Evolutionary conservation across 1,140 invertebrate genomes (phyloP), one percentile per base, ranked within the genome.

Genomic region (Druon quercuslanigerum): DNA sequence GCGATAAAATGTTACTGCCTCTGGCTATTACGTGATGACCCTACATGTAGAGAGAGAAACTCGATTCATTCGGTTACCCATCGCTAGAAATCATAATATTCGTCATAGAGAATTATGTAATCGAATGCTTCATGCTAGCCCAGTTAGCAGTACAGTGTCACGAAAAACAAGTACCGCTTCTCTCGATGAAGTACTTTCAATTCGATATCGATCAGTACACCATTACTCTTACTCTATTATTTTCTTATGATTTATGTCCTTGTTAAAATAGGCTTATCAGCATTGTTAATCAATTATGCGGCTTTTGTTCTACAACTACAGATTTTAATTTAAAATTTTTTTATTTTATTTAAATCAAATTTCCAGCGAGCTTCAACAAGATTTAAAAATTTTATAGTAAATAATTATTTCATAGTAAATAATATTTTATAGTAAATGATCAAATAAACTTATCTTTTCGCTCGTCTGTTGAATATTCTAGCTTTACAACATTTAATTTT

Each of bases 21-120:
- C 13, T 66, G 25, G 33, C 60, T 20, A 20, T 66, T 66, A 66
- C 60, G 60, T 66, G 60, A 66, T 66, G 60, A 66, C 60, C 60
- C 25, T n/a, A 33, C 20, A 25, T 46, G 33, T 2, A 33, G 25
- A n/a, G 25, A 66, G 60, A 66, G 25, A 66, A 66, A 66, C 25
- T 46, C 40, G 9, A 46, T 46, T 11, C 40, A 46, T 46, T 56
- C n/a, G 17, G 20, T 19, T 56, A 56, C 52, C 25, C 25, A 40
- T n/a, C 20, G 25, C 33, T 40, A 40, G 33, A 11, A 66, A 40
- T 33, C 16, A n/a, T 33, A 66, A 40, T 40, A 66, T 40, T 33
- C 33, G 60, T 66, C 25, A 66, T n/a, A 66, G 25, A 66, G 33
- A 66, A 66, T 66, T 66, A 66, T 66, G 40, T 66, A 66, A 66